These are phyloP conservation scores for Platichthys stellatus DNA, from an alignment of 2,113 vertebrate genomes.

Conservation along the genomic window DNA sequence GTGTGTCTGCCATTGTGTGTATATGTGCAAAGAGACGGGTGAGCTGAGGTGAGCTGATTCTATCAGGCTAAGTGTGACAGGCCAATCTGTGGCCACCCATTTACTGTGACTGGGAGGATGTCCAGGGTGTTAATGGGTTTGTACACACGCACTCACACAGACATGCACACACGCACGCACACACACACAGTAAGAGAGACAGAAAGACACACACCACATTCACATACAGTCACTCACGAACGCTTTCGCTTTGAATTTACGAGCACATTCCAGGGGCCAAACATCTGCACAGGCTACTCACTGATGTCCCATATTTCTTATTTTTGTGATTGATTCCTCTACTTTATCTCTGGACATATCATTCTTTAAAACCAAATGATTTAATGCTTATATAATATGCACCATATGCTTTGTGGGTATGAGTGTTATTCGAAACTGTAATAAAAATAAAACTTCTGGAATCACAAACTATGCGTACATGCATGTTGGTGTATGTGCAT, in stretches of 20 bases:
- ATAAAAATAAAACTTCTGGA: neutral
- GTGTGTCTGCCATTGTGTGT: constrained; percentile 15
- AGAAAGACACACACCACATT: too few species aligned
- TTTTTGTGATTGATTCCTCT: too few species aligned
- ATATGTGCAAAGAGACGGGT: constrained; percentile 37
- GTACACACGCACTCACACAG: neutral
- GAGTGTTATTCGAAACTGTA: neutral
- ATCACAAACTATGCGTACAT: neutral
- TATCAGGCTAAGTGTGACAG: constrained; percentile 74
- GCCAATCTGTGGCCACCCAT: constrained; percentile 66
- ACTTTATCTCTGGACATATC: neutral
- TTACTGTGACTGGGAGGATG: constrained; percentile 72
- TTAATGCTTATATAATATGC: too few species aligned
- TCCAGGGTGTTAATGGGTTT: constrained; percentile 60
- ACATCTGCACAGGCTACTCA: neutral
- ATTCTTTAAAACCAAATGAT: neutral
- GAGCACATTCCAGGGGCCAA: constrained; percentile 4
- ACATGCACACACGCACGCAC: neutral
- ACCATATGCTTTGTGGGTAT: neutral
- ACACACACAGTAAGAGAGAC: too few species aligned
- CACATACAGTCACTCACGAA: neutral
- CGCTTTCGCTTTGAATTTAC: neutral
- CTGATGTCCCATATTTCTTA: too few species aligned
- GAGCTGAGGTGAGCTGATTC: constrained; percentile 51
- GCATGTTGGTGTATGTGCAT: neutral